phyloP scores from a whole-genome alignment of 2,888 invertebrate genomes.

The Flexamia atlantica region DNA sequence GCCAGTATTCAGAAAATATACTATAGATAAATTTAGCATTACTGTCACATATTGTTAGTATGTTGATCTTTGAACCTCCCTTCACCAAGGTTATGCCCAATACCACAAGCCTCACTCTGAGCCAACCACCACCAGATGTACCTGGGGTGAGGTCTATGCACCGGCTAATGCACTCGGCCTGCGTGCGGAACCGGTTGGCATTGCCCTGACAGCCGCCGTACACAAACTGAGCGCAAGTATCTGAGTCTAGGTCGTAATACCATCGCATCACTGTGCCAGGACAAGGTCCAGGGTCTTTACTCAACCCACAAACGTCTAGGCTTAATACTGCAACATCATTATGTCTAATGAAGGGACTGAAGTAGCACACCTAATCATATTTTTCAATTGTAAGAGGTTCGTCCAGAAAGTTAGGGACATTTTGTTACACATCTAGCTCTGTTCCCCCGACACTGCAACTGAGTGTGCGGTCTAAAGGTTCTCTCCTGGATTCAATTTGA shows the following conservation, averaged over 20 bases:
- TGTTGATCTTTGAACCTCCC: neutral
- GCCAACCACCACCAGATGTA: constrained; percentile 39
- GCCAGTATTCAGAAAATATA: too few species aligned
- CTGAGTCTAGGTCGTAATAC: constrained; percentile 83
- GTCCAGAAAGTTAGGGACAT: too few species aligned
- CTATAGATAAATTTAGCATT: neutral
- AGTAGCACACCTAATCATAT: too few species aligned
- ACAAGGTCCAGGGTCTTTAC: constrained; percentile 87
- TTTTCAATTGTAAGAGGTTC: too few species aligned
- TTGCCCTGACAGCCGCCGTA: constrained; percentile 95
- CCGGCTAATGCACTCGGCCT: constrained; percentile 81
- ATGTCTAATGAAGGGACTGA: neutral
- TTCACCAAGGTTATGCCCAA: neutral
- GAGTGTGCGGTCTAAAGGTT: too few species aligned
- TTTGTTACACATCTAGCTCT: too few species aligned
- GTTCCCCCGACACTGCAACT: too few species aligned
- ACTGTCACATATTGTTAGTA: neutral
- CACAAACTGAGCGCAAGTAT: constrained; percentile 83
- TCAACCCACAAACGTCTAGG: constrained; percentile 85
- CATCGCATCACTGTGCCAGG: constrained; percentile 86
- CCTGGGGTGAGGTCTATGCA: constrained; percentile 70
- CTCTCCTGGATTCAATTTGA: too few species aligned
- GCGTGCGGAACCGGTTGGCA: constrained; percentile 88
- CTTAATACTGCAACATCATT: constrained; percentile 42
- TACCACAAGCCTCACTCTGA: neutral